A percentile compares a stretch with the other conserved stretches of the same genome.
Conservation (phyloP, 2,888 invertebrate genomes). For the Drosophila helvetica region DNA sequence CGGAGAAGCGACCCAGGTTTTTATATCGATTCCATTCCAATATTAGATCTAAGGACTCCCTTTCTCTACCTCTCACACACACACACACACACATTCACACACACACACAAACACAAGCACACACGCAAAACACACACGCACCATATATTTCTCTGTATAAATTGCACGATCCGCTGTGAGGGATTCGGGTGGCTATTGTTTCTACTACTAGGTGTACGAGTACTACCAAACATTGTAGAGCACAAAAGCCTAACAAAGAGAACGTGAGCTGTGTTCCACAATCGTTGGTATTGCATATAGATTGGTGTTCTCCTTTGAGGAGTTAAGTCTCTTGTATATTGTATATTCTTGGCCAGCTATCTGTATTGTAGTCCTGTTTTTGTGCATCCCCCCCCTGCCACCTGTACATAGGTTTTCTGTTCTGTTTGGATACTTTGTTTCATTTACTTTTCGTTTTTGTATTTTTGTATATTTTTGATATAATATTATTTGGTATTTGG, state of each 20-base stretch:
- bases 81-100: slow-evolving; percentile 10
- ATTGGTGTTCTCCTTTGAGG: not conserved
- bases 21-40: slow-evolving; percentile 77
- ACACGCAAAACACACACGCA: not conserved
- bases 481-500: slow-evolving; percentile 82
- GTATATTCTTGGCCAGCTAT: not conserved
- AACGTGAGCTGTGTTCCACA: too few relatives aligned
- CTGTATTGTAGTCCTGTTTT: slow-evolving; percentile 31
- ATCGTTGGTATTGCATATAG: not conserved
- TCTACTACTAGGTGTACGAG: not conserved
- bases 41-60: slow-evolving; percentile 21
- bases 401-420: slow-evolving; percentile 8
- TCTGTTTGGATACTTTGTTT: slow-evolving; percentile 29
- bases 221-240: too few relatives aligned
- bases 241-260: too few relatives aligned
- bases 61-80: slow-evolving; percentile 13
- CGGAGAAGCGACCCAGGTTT: slow-evolving; percentile 93
- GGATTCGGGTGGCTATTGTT: not conserved
- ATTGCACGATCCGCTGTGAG: not conserved
- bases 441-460: slow-evolving; percentile 31
- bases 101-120: slow-evolving; percentile 29
- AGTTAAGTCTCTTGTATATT: not conserved
- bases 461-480: slow-evolving; percentile 49
- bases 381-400: slow-evolving; percentile 34
- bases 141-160: not conserved